These are phyloP conservation scores for Gallinago jamesoni DNA, from an alignment of 2,113 vertebrate species.

Conservation along the genomic window DNA sequence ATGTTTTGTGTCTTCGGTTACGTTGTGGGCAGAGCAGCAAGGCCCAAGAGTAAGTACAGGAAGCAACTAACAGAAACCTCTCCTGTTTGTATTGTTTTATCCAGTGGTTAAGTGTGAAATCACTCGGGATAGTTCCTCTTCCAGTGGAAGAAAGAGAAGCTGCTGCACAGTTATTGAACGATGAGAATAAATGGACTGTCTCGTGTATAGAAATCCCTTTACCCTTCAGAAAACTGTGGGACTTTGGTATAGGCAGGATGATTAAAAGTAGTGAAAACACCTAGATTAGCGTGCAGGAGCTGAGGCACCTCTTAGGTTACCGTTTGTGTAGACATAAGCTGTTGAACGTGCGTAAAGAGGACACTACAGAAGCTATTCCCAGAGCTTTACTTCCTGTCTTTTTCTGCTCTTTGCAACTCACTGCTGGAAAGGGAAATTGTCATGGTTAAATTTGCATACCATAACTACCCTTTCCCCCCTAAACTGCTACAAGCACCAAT, in stretches of 20 bases:
- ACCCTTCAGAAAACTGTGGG: neutral
- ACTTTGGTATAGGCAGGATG: neutral
- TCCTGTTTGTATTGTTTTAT: neutral
- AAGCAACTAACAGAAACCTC: neutral
- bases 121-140: neutral
- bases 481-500: neutral
- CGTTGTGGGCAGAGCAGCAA: neutral
- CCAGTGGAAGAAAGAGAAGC: neutral
- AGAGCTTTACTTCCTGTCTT: neutral
- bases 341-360: neutral
- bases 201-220: neutral
- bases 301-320: neutral
- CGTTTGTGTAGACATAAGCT: neutral
- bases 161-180: neutral
- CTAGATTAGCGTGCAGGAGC: neutral
- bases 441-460: neutral
- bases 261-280: neutral
- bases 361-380: neutral
- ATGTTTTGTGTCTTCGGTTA: neutral
- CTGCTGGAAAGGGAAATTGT: neutral
- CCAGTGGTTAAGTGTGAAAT: neutral
- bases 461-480: rapidly evolving
- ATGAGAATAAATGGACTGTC: neutral
- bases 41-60: neutral
- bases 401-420: neutral